These are phyloP conservation scores for Muschampia plurimacula DNA, from an alignment of 2,888 invertebrate species.

Conservation along the genomic window DNA sequence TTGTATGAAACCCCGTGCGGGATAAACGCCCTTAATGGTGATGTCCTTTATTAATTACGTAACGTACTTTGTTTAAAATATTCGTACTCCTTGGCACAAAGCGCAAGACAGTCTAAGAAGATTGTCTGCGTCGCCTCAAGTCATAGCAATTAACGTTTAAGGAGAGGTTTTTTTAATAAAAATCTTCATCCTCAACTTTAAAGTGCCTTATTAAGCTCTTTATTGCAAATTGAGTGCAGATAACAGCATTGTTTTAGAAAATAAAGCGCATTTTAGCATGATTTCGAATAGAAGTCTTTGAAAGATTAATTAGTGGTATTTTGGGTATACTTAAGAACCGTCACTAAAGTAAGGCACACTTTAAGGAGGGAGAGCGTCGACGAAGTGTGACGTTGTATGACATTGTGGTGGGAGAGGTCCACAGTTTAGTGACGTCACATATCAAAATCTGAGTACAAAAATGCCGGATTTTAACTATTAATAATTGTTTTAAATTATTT, in stretches of 20 bases:
- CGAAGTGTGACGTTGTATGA: too few relatives aligned
- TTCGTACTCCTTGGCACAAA: slow-evolving; percentile 16
- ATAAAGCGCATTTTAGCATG: slow-evolving; percentile 1
- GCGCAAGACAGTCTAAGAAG: slow-evolving; percentile 24
- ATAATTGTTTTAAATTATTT: too few relatives aligned
- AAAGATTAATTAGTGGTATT: too few relatives aligned
- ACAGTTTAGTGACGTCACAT: too few relatives aligned
- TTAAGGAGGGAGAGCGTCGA: too few relatives aligned
- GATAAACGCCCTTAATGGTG: not conserved
- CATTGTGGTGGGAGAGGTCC: too few relatives aligned
- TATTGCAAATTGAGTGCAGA: slow-evolving; percentile 38
- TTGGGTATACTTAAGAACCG: too few relatives aligned
- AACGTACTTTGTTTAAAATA: not conserved
- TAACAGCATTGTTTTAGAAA: slow-evolving; percentile 22
- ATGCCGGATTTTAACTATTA: too few relatives aligned
- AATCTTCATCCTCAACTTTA: slow-evolving; percentile 26
- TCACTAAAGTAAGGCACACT: too few relatives aligned
- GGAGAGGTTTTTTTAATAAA: slow-evolving; percentile 34
- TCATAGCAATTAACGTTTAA: slow-evolving; percentile 36
- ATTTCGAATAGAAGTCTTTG: not conserved
- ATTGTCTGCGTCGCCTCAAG: slow-evolving; percentile 33
- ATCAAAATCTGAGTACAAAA: too few relatives aligned
- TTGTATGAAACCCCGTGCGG: too few relatives aligned
- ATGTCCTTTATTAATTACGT: too few relatives aligned
- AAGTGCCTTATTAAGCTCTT: slow-evolving; percentile 38